Evolutionary conservation across 2,888 invertebrate genomes (phyloP).

Genomic region (Napeogenes sylphis): DNA sequence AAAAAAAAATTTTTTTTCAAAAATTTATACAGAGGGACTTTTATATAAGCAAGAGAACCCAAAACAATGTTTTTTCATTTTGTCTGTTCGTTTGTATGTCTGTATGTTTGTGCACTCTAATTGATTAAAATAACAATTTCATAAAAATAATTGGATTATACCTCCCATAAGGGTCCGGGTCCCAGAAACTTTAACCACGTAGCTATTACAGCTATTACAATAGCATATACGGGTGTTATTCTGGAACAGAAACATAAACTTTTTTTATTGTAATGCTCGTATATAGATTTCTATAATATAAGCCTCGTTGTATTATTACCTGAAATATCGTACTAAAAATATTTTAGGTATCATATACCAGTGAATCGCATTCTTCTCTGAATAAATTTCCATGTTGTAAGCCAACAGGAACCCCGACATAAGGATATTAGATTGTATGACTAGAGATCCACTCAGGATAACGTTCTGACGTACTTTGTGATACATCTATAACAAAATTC

Average conservation of each 20-base stretch:
- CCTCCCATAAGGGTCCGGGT: slow-evolving; percentile 59
- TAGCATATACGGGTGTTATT: slow-evolving; percentile 40
- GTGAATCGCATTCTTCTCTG: slow-evolving; percentile 30
- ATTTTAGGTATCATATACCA: slow-evolving; percentile 35
- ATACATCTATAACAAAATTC: slow-evolving; percentile 27
- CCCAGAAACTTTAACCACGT: slow-evolving; percentile 49
- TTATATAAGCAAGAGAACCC: too few relatives aligned
- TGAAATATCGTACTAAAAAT: slow-evolving; percentile 40
- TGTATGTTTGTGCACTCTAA: too few relatives aligned
- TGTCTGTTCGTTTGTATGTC: too few relatives aligned
- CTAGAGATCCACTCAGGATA: slow-evolving; percentile 34
- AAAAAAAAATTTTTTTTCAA: too few relatives aligned
- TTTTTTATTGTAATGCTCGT: too few relatives aligned
- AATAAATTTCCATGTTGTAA: slow-evolving; percentile 34
- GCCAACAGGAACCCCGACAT: slow-evolving; percentile 41
- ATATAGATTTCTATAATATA: background rate
- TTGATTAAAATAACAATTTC: too few relatives aligned
- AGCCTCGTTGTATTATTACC: slow-evolving; percentile 31
- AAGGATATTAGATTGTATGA: slow-evolving; percentile 43
- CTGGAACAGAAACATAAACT: slow-evolving; percentile 30
- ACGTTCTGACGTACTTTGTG: slow-evolving; percentile 16
- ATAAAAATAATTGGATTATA: slow-evolving; percentile 19
- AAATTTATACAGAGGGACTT: too few relatives aligned
- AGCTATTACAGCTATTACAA: slow-evolving; percentile 37
- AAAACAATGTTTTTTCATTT: too few relatives aligned